Evolutionary conservation across 2,113 vertebrate species (phyloP).

Genomic region (Aramus guarauna): DNA sequence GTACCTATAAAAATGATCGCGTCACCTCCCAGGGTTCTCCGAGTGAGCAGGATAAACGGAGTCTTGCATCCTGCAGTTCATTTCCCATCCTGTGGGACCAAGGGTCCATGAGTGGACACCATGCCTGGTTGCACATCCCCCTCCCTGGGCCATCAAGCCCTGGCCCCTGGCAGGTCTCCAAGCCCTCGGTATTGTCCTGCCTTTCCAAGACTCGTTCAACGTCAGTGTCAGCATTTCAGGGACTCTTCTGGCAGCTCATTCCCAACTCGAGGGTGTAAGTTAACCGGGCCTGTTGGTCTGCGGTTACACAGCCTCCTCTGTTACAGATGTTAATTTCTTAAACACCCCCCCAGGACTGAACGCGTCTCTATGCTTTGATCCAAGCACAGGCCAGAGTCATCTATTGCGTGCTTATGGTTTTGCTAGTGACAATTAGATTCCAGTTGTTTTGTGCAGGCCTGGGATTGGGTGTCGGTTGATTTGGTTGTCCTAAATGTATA

Average conservation of each 20-base stretch:
- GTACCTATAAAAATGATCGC: conserved; percentile 21
- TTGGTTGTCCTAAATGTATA: not conserved
- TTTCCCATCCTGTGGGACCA: not conserved
- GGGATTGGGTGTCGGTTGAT: not conserved
- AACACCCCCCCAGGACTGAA: not conserved
- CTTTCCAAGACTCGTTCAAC: not conserved
- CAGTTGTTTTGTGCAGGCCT: not conserved
- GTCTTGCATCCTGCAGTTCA: not conserved
- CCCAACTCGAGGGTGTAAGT: not conserved
- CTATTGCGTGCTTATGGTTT: not conserved
- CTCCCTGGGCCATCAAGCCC: not conserved
- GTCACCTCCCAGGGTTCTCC: not conserved
- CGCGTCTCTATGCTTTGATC: not conserved
- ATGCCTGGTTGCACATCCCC: rapidly evolving
- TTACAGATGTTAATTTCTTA: not conserved
- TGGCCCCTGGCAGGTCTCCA: not conserved
- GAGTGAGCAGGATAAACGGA: not conserved
- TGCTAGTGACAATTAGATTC: not conserved
- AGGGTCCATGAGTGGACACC: not conserved
- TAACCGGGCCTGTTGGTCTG: not conserved
- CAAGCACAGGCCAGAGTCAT: not conserved
- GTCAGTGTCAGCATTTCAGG: not conserved
- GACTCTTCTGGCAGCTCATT: conserved; percentile 1
- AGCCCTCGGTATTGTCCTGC: not conserved
- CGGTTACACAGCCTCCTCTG: not conserved